Conservation (phyloP, 2,888 invertebrate species). For the Melanargia galathea region DNA sequence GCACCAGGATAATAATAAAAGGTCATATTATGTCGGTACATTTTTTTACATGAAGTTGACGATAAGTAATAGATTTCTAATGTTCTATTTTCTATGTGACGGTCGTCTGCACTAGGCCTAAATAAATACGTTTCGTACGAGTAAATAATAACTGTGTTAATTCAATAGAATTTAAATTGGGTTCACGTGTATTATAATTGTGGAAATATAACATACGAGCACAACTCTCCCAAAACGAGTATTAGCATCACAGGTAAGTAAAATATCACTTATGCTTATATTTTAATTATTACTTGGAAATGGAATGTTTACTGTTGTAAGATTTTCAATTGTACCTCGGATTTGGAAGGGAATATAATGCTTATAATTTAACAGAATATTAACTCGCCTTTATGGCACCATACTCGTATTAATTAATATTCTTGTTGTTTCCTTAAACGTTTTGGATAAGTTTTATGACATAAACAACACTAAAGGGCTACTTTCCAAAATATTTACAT, state of each 20-base stretch:
- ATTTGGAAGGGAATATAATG: not conserved
- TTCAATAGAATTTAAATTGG: constrained; percentile 27
- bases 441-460: no score
- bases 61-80: not conserved
- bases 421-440: no score
- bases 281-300: not conserved
- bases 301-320: not conserved
- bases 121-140: constrained; percentile 7
- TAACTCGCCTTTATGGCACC: not conserved
- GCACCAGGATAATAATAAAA: no score
- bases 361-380: not conserved
- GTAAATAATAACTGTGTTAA: constrained; percentile 25
- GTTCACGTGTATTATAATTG: constrained; percentile 4
- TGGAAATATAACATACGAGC: not conserved
- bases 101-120: not conserved
- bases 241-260: constrained; percentile 9
- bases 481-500: no score
- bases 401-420: no score
- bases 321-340: not conserved
- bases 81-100: not conserved
- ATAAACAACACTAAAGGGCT: no score
- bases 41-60: not conserved
- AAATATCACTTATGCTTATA: constrained; percentile 21
- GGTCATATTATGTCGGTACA: no score
- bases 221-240: constrained; percentile 6